Conservation (phyloP, 2,113 vertebrate species). For the Hydrochoerus hydrochaeris region DNA sequence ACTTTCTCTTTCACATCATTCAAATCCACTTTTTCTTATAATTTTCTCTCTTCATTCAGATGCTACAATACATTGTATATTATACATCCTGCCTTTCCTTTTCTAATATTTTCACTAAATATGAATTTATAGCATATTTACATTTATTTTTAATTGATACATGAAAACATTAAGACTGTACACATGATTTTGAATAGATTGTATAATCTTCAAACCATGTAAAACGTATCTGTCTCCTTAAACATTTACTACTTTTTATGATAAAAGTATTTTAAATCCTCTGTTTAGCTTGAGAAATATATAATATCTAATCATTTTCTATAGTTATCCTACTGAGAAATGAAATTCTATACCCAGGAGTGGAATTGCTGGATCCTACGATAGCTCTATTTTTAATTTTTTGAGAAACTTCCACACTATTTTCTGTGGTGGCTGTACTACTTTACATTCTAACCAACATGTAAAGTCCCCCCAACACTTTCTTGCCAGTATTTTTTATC, state of each 20-base stretch:
- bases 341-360: not conserved
- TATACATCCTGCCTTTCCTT: not conserved
- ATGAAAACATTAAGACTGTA: not conserved
- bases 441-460: not conserved
- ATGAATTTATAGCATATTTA: not conserved
- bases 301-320: not conserved
- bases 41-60: not conserved
- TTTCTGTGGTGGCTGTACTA: not conserved
- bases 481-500: not conserved
- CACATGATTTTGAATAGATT: not conserved
- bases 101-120: not conserved
- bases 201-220: not conserved
- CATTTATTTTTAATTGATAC: not conserved
- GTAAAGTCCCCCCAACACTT: not conserved
- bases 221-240: not conserved
- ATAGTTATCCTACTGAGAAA: not conserved
- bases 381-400: not conserved
- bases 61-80: not conserved
- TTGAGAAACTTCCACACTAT: not conserved
- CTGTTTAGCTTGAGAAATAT: not conserved
- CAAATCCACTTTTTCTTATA: not conserved
- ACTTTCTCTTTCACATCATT: not conserved
- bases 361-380: not conserved
- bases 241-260: not conserved
- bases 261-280: not conserved